These are phyloP conservation scores for Dicyrtomina minuta DNA, from an alignment of 2,888 invertebrate species.

Conservation along the genomic window DNA sequence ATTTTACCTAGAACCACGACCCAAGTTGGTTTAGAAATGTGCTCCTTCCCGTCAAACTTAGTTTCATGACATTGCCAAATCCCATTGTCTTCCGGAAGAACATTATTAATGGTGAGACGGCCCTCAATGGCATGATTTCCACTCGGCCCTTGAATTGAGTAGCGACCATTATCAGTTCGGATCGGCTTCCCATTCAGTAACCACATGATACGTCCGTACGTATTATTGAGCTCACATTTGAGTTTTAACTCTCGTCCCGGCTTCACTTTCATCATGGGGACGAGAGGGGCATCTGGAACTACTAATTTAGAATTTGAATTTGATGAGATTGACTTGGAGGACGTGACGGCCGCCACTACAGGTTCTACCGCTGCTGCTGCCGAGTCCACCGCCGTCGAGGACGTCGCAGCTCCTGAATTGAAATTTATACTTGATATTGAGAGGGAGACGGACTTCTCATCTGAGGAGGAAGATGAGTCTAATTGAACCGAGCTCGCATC, in stretches of 20 bases:
- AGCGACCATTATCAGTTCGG: constrained; percentile 52
- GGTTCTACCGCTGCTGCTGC: constrained; percentile 29
- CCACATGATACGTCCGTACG: constrained; percentile 53
- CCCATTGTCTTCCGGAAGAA: constrained; percentile 52
- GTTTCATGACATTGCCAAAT: constrained; percentile 53
- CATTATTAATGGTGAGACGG: constrained; percentile 53
- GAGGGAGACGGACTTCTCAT: constrained; percentile 15
- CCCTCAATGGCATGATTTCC: constrained; percentile 50
- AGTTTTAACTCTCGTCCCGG: constrained; percentile 53
- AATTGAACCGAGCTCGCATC: neutral
- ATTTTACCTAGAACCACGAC: constrained; percentile 56
- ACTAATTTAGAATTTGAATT: neutral
- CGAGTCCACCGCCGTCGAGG: constrained; percentile 15
- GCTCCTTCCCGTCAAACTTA: constrained; percentile 57
- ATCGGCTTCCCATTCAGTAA: constrained; percentile 50
- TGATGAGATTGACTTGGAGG: constrained; percentile 8
- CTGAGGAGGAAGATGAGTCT: constrained; percentile 21
- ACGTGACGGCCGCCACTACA: constrained; percentile 19
- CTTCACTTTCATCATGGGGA: constrained; percentile 47
- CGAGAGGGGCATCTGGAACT: neutral
- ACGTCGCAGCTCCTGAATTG: too few relatives aligned
- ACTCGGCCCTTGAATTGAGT: constrained; percentile 52
- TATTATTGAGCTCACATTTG: constrained; percentile 53
- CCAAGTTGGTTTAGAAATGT: constrained; percentile 63
- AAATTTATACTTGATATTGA: neutral